These are phyloP conservation scores for Ruditapes philippinarum DNA, from an alignment of 1,140 invertebrate species.

Conservation along the genomic window DNA sequence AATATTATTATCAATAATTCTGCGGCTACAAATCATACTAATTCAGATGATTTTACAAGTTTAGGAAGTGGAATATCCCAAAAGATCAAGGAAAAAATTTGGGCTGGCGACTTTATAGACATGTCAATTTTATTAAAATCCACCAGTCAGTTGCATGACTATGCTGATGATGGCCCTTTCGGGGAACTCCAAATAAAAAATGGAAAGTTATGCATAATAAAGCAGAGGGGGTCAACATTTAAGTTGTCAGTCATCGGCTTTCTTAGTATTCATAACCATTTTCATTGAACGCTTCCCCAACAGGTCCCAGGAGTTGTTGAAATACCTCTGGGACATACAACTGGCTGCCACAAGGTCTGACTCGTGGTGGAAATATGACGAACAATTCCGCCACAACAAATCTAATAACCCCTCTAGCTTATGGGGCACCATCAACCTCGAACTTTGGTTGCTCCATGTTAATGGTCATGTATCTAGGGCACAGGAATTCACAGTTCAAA, in stretches of 20 bases:
- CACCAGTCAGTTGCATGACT: neutral
- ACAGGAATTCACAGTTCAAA: no score
- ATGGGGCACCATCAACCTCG: neutral
- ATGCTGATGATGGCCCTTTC: neutral
- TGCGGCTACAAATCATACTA: neutral
- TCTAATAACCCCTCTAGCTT: neutral
- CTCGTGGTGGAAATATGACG: neutral
- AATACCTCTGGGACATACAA: conserved; percentile 12
- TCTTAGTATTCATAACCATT: neutral
- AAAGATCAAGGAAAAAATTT: neutral
- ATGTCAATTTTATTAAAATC: neutral
- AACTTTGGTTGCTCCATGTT: neutral
- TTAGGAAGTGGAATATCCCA: neutral
- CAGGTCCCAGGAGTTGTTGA: neutral
- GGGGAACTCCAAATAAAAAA: neutral
- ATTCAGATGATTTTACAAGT: neutral
- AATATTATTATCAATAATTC: neutral
- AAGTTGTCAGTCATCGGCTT: conserved; percentile 4
- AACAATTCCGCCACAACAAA: neutral
- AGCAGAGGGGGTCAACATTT: neutral
- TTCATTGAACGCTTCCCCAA: neutral
- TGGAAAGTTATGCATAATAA: neutral
- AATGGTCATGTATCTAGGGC: no score
- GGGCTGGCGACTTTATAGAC: neutral
- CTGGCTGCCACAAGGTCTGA: neutral